A percentile compares a stretch with the other conserved stretches of the same genome.
phyloP scores from a whole-genome alignment of 1,140 invertebrate species.

The Contarinia nasturtii region DNA sequence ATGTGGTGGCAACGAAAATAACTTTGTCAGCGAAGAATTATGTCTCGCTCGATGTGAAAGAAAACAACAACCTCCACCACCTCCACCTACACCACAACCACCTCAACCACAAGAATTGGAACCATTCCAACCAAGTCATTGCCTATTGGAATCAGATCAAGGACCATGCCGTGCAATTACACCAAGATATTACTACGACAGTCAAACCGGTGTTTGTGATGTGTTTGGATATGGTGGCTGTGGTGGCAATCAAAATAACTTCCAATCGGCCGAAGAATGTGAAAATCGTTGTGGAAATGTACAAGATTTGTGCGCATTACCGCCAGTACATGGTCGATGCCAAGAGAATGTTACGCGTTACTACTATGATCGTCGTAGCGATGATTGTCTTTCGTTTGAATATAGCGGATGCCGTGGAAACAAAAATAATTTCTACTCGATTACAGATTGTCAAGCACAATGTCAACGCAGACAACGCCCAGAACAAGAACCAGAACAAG shows the following conservation, averaged over 20 bases:
- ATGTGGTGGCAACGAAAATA: slow-evolving; percentile 65
- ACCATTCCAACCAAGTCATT: slow-evolving; percentile 20
- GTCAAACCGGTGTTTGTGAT: slow-evolving; percentile 51
- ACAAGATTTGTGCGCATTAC: slow-evolving; percentile 52
- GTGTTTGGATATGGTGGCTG: slow-evolving; percentile 71
- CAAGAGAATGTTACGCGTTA: slow-evolving; percentile 37
- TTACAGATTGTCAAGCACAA: slow-evolving; percentile 64
- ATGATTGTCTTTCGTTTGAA: slow-evolving; percentile 45
- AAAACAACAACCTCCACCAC: slow-evolving; percentile 15
- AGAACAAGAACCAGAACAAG: slow-evolving; percentile 9
- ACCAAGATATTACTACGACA: slow-evolving; percentile 63
- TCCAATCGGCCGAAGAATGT: slow-evolving; percentile 56
- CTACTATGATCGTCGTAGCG: slow-evolving; percentile 48
- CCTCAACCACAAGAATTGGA: slow-evolving; percentile 6
- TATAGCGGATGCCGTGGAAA: slow-evolving; percentile 52
- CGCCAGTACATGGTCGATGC: slow-evolving; percentile 39
- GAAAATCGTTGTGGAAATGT: slow-evolving; percentile 48
- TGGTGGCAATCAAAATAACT: slow-evolving; percentile 72
- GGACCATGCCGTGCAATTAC: slow-evolving; percentile 44
- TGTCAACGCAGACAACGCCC: slow-evolving; percentile 32
- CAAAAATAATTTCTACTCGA: slow-evolving; percentile 62
- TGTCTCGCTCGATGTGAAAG: slow-evolving; percentile 41
- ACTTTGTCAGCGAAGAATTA: slow-evolving; percentile 45
- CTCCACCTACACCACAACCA: slow-evolving; percentile 4
- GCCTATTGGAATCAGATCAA: slow-evolving; percentile 40